Evolutionary conservation across 2,113 vertebrate species (phyloP), one percentile per base, ranked within the genome.

Genomic region (Chaenocephalus aceratus): DNA sequence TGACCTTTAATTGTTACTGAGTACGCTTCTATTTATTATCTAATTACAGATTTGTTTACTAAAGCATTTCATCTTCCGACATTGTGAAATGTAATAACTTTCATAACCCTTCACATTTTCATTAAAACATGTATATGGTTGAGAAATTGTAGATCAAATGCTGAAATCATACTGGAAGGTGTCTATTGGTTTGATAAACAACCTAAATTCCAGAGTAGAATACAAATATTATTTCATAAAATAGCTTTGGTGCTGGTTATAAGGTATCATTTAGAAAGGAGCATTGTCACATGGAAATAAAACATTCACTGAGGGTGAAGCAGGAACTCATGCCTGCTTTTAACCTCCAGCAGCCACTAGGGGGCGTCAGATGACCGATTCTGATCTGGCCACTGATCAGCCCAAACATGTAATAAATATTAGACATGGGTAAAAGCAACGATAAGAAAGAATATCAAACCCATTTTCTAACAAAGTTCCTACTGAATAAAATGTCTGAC

Each of bases 281-380:
- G 11, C 3, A 21, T 52, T 41, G 13, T 41, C 14, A 52, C n/a
- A 53, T 60, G 3, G 15, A 59, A 59, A 49, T 6, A 41, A 14
- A 23, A 14, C 41, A 56, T 46, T 67, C 56, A 63, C 5, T 59
- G 21, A 21, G 6, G 9, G 58, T 54, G 18, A 34, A 59, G 26
- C 57, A 56, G 13, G 15, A 75, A 21, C 11, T 21, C 1, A 23
- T 34, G 6, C 11, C 59, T 45, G 41, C 1, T 0, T 9, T 14
- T 23, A 3, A n/a, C 56, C 7, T 4, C 18, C 5, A 6, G 41
- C 1, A 1, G 18, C 89, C 92, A 77, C 87, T 59, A 88, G 91
- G 64, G 72, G 91, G 77, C 87, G 34, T 0, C 72, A 67, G 30
- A 16, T 30, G 13, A 44, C 79, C 64, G 41, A 23, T 75, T 21